Evolutionary conservation across 2,113 vertebrate species (phyloP).

Genomic region (Okapia johnstoni): DNA sequence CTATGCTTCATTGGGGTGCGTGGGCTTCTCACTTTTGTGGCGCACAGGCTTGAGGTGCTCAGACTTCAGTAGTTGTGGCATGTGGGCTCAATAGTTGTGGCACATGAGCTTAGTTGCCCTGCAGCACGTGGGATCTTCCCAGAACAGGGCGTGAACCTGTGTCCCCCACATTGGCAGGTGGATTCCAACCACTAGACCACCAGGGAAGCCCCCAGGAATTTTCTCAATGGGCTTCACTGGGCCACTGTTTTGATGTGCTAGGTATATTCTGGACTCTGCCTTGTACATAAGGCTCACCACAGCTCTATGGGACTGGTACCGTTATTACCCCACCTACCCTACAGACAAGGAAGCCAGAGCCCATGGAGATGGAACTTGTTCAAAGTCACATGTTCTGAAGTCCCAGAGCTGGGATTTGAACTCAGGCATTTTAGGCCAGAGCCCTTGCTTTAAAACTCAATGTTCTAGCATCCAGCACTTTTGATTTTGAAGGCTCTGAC

Average conservation of each 20-base stretch:
- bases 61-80: neutral
- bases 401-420: neutral
- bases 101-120: neutral
- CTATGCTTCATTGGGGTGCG: neutral
- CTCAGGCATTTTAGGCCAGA: neutral
- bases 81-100: neutral
- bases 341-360: neutral
- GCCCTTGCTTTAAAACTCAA: neutral
- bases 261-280: neutral
- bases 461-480: neutral
- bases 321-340: neutral
- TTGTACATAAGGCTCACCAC: neutral
- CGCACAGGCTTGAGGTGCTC: neutral
- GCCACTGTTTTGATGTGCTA: neutral
- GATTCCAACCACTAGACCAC: neutral
- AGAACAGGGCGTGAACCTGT: accelerated
- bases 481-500: neutral
- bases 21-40: neutral
- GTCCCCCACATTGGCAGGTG: neutral
- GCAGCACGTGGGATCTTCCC: neutral
- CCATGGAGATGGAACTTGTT: neutral
- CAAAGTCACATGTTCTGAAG: neutral
- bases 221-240: neutral
- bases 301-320: accelerated
- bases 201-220: neutral